Percentiles rank a stretch among this genome's conserved stretches.
These are phyloP conservation scores for Neocloeon triangulifer DNA, from an alignment of 1,140 invertebrate species.

Conservation along the genomic window DNA sequence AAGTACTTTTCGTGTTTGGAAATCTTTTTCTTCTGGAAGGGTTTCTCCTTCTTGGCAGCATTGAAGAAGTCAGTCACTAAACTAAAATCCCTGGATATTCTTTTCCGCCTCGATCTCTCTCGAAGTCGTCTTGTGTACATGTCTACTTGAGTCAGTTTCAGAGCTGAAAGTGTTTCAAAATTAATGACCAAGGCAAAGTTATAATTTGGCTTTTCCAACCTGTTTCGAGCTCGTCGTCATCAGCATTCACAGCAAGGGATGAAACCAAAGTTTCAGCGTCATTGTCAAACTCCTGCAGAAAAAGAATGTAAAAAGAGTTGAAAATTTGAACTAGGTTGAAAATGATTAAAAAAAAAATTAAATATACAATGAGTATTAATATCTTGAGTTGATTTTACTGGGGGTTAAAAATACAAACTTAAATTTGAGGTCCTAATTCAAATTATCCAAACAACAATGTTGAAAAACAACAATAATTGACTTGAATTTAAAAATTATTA, in stretches of 20 bases:
- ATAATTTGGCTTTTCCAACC: too few species aligned
- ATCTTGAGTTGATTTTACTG: too few species aligned
- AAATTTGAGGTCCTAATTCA: too few species aligned
- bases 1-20: conserved; percentile 53
- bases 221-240: conserved; percentile 77
- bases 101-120: conserved; percentile 68
- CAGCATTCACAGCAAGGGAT: conserved; percentile 46
- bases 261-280: conserved; percentile 76
- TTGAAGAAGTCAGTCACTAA: conserved; percentile 57
- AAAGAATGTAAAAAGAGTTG: conserved; percentile 3
- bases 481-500: too few species aligned
- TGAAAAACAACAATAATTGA: too few species aligned
- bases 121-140: conserved; percentile 68
- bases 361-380: too few species aligned
- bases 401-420: too few species aligned
- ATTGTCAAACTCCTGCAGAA: conserved; percentile 64
- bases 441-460: too few species aligned
- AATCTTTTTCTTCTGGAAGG: conserved; percentile 28
- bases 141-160: conserved; percentile 63
- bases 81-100: conserved; percentile 67
- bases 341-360: too few species aligned
- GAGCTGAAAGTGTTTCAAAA: conserved; percentile 16
- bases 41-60: conserved; percentile 20
- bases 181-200: too few species aligned
- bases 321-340: too few species aligned